phyloP scores from a whole-genome alignment of 2,888 invertebrate genomes.

The Heliconius ethilla region DNA sequence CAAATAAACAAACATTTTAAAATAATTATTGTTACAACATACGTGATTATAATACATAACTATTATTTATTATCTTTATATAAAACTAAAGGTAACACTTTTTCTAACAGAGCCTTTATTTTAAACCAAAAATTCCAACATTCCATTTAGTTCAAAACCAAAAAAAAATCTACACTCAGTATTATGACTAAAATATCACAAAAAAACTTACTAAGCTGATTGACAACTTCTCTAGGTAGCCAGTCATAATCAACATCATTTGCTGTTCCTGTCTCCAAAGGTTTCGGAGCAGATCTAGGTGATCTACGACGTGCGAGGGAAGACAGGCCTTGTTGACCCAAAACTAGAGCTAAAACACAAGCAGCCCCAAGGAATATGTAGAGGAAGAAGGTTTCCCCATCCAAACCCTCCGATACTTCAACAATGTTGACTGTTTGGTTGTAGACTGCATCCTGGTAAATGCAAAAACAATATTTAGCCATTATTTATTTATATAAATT shows the following conservation, averaged over 20 bases:
- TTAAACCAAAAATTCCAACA: background rate
- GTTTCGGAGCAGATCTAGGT: conserved; percentile 79
- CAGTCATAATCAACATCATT: conserved; percentile 99
- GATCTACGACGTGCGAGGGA: conserved; percentile 90
- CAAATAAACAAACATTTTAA: background rate
- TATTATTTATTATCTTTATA: too few species aligned
- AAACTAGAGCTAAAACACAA: conserved; percentile 91
- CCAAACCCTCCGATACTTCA: conserved; percentile 97
- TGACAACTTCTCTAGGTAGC: conserved; percentile 95
- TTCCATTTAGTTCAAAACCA: too few species aligned
- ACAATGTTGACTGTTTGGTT: conserved; percentile 98
- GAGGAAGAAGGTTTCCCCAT: conserved; percentile 99
- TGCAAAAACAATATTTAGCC: background rate
- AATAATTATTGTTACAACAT: background rate
- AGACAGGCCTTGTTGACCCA: conserved; percentile 93
- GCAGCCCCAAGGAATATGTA: conserved; percentile 97
- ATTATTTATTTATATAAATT: background rate
- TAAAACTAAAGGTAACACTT: too few species aligned
- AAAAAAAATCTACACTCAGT: background rate
- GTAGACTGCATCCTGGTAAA: conserved; percentile 92
- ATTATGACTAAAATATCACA: background rate
- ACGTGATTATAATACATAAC: too few species aligned
- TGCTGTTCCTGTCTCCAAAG: conserved; percentile 95
- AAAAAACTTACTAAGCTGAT: conserved; percentile 88
- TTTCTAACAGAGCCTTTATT: too few species aligned